Evolutionary conservation across 2,888 invertebrate species (phyloP), one percentile per base, ranked within the genome.

Genomic region (Eugnorisma glareosa): DNA sequence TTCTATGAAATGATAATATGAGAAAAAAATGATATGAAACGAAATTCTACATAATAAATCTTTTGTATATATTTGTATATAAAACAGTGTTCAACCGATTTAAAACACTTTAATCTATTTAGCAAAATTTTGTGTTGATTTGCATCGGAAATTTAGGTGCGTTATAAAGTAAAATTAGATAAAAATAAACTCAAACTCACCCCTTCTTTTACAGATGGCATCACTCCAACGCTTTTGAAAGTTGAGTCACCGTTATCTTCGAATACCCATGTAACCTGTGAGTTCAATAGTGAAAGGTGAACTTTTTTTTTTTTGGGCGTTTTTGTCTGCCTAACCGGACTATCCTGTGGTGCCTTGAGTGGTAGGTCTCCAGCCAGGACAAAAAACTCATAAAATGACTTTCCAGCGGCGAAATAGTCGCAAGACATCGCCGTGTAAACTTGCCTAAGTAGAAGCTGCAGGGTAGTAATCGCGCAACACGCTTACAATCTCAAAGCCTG

Each of bases 191-290:
- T 45, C 4, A 67, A 59, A 68, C 83, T 68, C 35, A 79, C 79
- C 24, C 18, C 37, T 40, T 83, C 57, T 7, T 1, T 0, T 13
- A 11, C 1, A 15, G 67, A 7, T 0, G 82, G 37, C 3, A 79
- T 54, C 10, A 61, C 10, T 8, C 54, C 63, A 13, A 81, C 83
- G 24, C 73, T 82, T 15, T 78, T 85, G 35, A 88, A 75, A 0
- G 81, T 82, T 59, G 79, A 88, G 28, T 90, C 90, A 15, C 89
- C 89, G 0, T 91, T 90, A 4, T 91, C 91, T 37, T 92, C 90
- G n/a, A 86, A 92, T 37, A 90, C 57, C 93, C 92, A 94, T 5
- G 91, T 92, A n/a, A 93, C 92, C 94, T 93, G 35, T 57, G 21
- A 54, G 24, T 59, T 31, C 18, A 68, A 59, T 3, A 37, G 24